These are phyloP conservation scores for Platichthys stellatus DNA, from an alignment of 2,113 vertebrate species.

Conservation along the genomic window DNA sequence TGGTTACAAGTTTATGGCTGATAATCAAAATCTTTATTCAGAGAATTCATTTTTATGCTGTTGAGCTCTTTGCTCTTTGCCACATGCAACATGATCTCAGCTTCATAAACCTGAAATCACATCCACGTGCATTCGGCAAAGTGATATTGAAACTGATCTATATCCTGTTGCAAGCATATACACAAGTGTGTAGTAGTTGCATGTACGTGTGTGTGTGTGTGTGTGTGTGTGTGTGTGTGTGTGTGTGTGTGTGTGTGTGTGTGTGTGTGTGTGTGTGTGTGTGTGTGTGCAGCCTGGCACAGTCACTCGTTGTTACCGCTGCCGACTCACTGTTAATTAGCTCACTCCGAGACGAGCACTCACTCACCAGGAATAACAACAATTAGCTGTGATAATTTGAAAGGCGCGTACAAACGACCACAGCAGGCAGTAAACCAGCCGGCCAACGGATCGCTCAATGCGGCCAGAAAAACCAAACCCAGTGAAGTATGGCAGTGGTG, in stretches of 20 bases:
- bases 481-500: background rate
- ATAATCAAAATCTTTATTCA: too few species aligned
- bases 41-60: too few species aligned
- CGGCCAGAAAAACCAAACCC: slow-evolving; percentile 13
- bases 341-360: slow-evolving; percentile 20
- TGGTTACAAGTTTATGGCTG: too few species aligned
- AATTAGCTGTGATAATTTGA: slow-evolving; percentile 25
- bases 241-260: background rate
- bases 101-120: slow-evolving; percentile 4
- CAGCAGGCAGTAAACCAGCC: slow-evolving; percentile 16
- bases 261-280: background rate
- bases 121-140: background rate
- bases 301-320: slow-evolving; percentile 3
- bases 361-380: slow-evolving; percentile 11
- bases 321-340: slow-evolving; percentile 28
- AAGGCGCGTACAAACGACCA: background rate
- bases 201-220: background rate
- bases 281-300: slow-evolving; percentile 1
- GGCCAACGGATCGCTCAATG: slow-evolving; percentile 5
- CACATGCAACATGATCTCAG: background rate
- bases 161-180: slow-evolving; percentile 18
- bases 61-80: too few species aligned
- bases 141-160: background rate
- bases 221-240: background rate
- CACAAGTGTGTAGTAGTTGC: too few species aligned